Evolutionary conservation across 2,888 invertebrate species (phyloP).

Genomic region (Dromius quadrimaculatus): DNA sequence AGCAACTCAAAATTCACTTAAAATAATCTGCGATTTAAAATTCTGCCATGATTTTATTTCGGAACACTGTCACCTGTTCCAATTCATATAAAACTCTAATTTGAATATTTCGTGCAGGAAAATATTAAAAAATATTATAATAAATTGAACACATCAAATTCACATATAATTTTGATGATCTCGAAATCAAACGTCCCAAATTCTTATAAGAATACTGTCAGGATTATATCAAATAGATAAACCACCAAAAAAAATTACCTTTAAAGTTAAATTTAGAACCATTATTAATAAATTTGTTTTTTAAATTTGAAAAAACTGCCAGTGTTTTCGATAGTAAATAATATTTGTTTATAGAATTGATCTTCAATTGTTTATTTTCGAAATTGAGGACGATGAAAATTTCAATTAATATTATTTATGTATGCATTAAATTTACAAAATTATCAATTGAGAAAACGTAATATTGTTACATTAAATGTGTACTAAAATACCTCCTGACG

Average conservation of each 20-base stretch:
- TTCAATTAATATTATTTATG: neutral
- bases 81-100: slow-evolving; percentile 17
- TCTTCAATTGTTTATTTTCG: too few species aligned
- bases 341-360: slow-evolving; percentile 4
- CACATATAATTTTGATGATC: neutral
- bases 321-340: neutral
- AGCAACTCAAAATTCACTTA: neutral
- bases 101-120: slow-evolving; percentile 14
- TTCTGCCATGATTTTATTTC: slow-evolving; percentile 12
- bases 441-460: too few species aligned
- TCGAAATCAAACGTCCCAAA: neutral
- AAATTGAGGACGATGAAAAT: neutral
- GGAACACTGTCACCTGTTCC: slow-evolving; percentile 1
- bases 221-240: neutral
- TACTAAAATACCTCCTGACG: too few species aligned
- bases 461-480: too few species aligned
- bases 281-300: neutral
- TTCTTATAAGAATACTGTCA: slow-evolving; percentile 13
- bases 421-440: too few species aligned
- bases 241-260: too few species aligned
- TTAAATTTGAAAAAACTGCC: neutral
- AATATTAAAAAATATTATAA: neutral
- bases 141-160: neutral
- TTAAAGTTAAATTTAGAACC: too few species aligned
- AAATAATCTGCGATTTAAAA: slow-evolving; percentile 7